A percentile compares a stretch with the other conserved stretches of the same genome.
These are phyloP conservation scores for Dorcus parallelipipedus DNA, from an alignment of 2,888 invertebrate genomes.

Conservation along the genomic window DNA sequence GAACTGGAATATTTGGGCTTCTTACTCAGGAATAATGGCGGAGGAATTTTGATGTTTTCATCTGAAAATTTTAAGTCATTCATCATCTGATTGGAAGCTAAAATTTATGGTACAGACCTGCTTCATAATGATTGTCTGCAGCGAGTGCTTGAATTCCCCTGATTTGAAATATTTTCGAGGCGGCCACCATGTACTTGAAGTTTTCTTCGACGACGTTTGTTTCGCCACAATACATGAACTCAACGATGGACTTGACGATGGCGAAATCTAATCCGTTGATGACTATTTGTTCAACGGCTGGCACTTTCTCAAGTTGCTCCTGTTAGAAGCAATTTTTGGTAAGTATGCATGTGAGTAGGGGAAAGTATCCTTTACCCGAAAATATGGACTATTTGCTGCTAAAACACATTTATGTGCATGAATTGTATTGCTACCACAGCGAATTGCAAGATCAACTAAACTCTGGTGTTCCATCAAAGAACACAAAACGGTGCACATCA, in stretches of 20 bases:
- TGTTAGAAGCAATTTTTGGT: slow-evolving; percentile 28
- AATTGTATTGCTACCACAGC: slow-evolving; percentile 71
- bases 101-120: slow-evolving; percentile 15
- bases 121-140: slow-evolving; percentile 26
- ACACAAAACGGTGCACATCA: slow-evolving; percentile 65
- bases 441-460: slow-evolving; percentile 70
- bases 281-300: slow-evolving; percentile 56
- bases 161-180: slow-evolving; percentile 69
- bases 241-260: slow-evolving; percentile 67
- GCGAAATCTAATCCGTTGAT: slow-evolving; percentile 68
- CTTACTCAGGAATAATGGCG: slow-evolving; percentile 44
- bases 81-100: background rate
- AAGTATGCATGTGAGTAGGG: background rate
- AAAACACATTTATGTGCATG: slow-evolving; percentile 72
- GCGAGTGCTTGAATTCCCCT: slow-evolving; percentile 57
- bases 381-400: slow-evolving; percentile 70
- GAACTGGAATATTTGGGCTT: slow-evolving; percentile 46
- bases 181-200: slow-evolving; percentile 65
- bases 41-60: slow-evolving; percentile 36
- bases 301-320: slow-evolving; percentile 59
- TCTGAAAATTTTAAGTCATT: slow-evolving; percentile 3
- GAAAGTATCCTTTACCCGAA: slow-evolving; percentile 55
- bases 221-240: slow-evolving; percentile 76
- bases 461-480: slow-evolving; percentile 69
- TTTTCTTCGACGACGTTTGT: slow-evolving; percentile 67